Evolutionary conservation across 2,888 invertebrate species (phyloP).

Genomic region (Tetragnatha montana): DNA sequence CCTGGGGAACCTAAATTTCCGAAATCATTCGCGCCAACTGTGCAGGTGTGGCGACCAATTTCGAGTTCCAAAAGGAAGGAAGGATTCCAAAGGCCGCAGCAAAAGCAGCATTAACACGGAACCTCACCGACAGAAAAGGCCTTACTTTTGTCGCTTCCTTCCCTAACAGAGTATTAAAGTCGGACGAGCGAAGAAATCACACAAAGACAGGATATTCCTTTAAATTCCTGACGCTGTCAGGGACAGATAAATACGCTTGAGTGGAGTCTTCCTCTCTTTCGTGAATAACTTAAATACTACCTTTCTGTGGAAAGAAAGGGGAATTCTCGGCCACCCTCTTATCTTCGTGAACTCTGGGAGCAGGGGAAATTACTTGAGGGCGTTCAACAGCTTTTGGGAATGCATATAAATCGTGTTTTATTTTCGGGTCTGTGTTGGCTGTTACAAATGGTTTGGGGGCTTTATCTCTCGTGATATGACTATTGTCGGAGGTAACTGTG

Average conservation of each 20-base stretch:
- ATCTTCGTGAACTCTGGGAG: constrained; percentile 23
- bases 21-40: too few species aligned
- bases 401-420: neutral
- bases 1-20: too few species aligned
- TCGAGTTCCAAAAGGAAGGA: constrained; percentile 8
- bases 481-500: neutral
- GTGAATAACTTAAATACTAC: constrained; percentile 49
- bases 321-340: constrained; percentile 25
- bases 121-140: constrained; percentile 39
- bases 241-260: constrained; percentile 64
- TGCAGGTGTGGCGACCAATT: constrained; percentile 30
- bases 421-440: too few species aligned
- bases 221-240: constrained; percentile 64
- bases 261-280: constrained; percentile 19
- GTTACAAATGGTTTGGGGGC: too few species aligned
- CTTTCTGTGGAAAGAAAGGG: constrained; percentile 5
- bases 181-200: constrained; percentile 63
- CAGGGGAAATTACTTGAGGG: constrained; percentile 3
- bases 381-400: neutral
- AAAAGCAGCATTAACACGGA: constrained; percentile 30
- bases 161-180: constrained; percentile 48
- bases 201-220: constrained; percentile 65
- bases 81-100: neutral
- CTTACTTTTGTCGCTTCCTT: constrained; percentile 39
- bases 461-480: neutral